Conservation (phyloP, 2,888 invertebrate species). For the Clostera curtula region DNA sequence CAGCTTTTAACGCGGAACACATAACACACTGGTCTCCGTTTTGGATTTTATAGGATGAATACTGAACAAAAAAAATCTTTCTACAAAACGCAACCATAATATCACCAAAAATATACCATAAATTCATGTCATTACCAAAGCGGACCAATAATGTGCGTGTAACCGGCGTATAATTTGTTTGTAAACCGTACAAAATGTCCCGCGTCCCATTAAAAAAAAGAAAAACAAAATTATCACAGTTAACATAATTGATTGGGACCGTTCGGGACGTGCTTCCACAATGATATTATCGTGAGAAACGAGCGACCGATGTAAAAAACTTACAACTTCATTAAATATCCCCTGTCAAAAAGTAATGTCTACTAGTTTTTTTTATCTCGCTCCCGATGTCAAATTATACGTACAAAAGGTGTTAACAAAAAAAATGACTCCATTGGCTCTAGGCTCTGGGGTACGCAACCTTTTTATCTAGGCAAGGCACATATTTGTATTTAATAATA, state of each 20-base stretch:
- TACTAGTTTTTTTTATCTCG: slow-evolving; percentile 65
- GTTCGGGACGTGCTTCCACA: slow-evolving; percentile 64
- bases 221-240: slow-evolving; percentile 62
- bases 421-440: slow-evolving; percentile 46
- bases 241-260: slow-evolving; percentile 70
- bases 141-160: slow-evolving; percentile 48
- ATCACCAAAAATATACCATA: slow-evolving; percentile 25
- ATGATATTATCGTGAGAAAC: slow-evolving; percentile 60
- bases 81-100: slow-evolving; percentile 14
- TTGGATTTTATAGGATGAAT: no score
- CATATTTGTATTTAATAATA: no score
- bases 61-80: no score
- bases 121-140: slow-evolving; percentile 21
- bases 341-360: slow-evolving; percentile 72
- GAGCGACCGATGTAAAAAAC: slow-evolving; percentile 38
- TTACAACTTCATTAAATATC: slow-evolving; percentile 72
- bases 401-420: slow-evolving; percentile 73
- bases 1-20: no score
- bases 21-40: no score
- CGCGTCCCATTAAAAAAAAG: slow-evolving; percentile 31
- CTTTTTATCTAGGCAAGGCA: slow-evolving; percentile 40
- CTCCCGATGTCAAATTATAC: slow-evolving; percentile 73
- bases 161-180: slow-evolving; percentile 63
- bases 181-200: slow-evolving; percentile 45
- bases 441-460: slow-evolving; percentile 46